A percentile compares a stretch with the other conserved stretches of the same genome.
Evolutionary conservation across 2,113 vertebrate genomes (phyloP).

Genomic region (Psammodynastes pulverulentus): DNA sequence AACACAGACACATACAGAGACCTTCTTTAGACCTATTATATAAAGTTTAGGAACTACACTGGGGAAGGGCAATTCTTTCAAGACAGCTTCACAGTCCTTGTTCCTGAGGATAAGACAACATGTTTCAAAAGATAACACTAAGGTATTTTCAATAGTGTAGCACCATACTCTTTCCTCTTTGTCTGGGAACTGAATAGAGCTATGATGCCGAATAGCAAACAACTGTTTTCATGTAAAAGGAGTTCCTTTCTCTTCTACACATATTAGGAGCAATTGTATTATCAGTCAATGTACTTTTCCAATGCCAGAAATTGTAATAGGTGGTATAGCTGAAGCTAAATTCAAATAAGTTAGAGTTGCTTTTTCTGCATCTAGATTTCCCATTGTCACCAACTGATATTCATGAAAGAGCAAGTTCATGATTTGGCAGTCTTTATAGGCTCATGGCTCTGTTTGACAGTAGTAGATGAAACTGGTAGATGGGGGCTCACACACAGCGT

Average conservation of each 20-base stretch:
- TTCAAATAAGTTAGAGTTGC: background rate
- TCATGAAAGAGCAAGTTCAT: background rate
- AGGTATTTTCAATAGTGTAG: background rate
- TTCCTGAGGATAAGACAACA: conserved; percentile 20
- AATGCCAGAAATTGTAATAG: background rate
- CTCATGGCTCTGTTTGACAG: background rate
- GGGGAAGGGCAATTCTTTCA: conserved; percentile 33
- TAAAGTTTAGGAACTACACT: conserved; percentile 32
- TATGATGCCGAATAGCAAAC: conserved; percentile 5
- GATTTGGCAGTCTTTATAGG: background rate
- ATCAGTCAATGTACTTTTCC: background rate
- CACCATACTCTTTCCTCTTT: background rate
- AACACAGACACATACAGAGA: background rate
- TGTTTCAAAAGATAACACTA: conserved; percentile 1
- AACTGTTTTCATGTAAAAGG: background rate
- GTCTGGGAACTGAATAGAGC: background rate
- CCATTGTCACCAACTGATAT: background rate
- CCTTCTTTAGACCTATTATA: background rate
- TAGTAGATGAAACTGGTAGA: background rate
- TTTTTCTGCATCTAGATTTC: background rate
- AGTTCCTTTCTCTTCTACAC: background rate
- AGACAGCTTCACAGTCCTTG: conserved; percentile 29
- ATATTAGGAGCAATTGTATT: background rate
- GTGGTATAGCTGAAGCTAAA: background rate
- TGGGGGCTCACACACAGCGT: background rate